These are phyloP conservation scores for Clostera curtula DNA, from an alignment of 2,888 invertebrate genomes.

Conservation along the genomic window DNA sequence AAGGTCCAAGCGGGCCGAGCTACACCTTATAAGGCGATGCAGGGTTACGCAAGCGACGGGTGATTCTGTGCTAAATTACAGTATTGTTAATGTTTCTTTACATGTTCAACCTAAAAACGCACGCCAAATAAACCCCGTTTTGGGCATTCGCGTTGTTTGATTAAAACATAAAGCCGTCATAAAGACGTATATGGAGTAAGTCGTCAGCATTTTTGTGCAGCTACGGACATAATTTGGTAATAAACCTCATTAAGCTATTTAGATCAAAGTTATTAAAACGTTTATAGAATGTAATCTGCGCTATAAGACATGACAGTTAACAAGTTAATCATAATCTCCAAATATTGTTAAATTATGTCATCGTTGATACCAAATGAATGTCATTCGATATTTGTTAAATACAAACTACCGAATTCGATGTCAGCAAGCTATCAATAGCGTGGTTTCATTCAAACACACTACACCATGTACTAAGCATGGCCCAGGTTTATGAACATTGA, in stretches of 20 bases:
- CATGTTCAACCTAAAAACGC: constrained; percentile 13
- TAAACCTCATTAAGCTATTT: no score
- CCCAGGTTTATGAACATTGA: constrained; percentile 36
- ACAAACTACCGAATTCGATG: constrained; percentile 32
- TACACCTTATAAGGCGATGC: constrained; percentile 53
- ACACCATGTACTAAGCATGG: constrained; percentile 46
- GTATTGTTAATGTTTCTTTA: constrained; percentile 25
- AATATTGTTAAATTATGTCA: no score
- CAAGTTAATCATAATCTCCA: no score
- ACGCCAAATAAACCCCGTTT: constrained; percentile 15
- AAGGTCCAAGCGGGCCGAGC: constrained; percentile 56
- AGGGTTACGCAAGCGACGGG: constrained; percentile 51
- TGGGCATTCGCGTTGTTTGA: constrained; percentile 18
- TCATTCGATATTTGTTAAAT: no score
- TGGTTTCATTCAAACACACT: constrained; percentile 57
- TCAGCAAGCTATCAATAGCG: constrained; percentile 47
- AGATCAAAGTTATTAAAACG: no score
- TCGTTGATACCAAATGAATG: no score
- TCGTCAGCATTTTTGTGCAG: no score
- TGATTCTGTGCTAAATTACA: constrained; percentile 22
- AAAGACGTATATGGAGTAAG: not conserved
- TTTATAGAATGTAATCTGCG: no score
- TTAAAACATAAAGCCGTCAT: constrained; percentile 26
- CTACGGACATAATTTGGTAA: no score
- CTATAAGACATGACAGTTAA: no score